Evolutionary conservation across 2,797 vertebrate species (phyloP), one percentile per base, ranked within the genome.

Genomic region (Falco columbarius): DNA sequence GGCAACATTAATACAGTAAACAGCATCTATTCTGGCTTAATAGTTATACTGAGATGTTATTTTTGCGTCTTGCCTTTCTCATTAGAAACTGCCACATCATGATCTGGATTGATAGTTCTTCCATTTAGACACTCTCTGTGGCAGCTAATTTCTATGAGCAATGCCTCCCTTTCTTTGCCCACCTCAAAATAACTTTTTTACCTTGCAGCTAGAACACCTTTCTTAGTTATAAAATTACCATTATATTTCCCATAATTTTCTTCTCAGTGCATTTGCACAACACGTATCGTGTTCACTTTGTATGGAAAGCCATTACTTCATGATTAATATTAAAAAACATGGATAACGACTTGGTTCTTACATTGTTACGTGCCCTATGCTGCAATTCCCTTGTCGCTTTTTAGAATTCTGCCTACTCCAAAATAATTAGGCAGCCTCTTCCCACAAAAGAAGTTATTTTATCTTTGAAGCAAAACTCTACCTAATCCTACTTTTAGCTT

Each of bases 1-100:
- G 97, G 88, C 96, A 97, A 96, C 96, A 97, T 97, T 98, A 98
- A 97, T 98, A 97, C 94, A 94, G 97, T 98, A 98, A 98, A 97
- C 95, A 97, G 97, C 80, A 85, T 97, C 93, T 97, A 81, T 97
- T 97, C 83, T 86, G 52, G 86, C 96, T 95, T 97, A 97, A 97
- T 97, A 97, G 97, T 95, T 98, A 91, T 77, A 96, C 95, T 97
- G 96, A 97, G 96, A 97, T 97, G 95, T 94, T 92, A 93, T 94
- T 93, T 73, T 83, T 96, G 94, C 81, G 92, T 96, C 95, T 73
- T 96, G 97, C 87, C 91, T 97, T 97, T 98, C 95, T 97, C 97
- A 94, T 98, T 98, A 97, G 95, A 93, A 92, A 95, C 87, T 96
- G 96, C 97, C 95, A 96, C 92, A 94, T 97, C 93, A 95, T 93